Percentiles rank a stretch among this genome's conserved stretches.
These are phyloP conservation scores for Clarias platycephalus DNA, from an alignment of 2,797 vertebrate species.

Conservation along the genomic window DNA sequence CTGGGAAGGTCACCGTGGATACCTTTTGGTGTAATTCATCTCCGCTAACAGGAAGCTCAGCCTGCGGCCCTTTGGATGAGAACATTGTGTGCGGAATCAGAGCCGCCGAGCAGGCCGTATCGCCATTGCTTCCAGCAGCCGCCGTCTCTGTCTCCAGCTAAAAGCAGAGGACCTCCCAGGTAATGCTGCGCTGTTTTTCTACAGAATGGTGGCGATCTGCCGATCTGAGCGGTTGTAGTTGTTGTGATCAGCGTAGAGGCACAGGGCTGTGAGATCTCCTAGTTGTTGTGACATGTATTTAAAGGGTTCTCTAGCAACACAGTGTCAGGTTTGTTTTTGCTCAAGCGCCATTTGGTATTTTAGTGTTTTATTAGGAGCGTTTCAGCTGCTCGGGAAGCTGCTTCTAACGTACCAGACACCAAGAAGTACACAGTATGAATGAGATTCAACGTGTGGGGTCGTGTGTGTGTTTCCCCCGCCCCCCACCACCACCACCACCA, in stretches of 20 bases:
- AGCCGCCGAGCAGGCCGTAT: slow-evolving; percentile 73
- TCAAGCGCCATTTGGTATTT: slow-evolving; percentile 2
- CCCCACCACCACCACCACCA: background rate
- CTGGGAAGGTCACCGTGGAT: slow-evolving; percentile 38
- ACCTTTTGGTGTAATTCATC: slow-evolving; percentile 34
- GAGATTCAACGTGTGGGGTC: slow-evolving; percentile 23
- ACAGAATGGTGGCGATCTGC: slow-evolving; percentile 5
- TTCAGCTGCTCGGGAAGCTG: background rate
- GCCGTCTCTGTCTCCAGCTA: slow-evolving; percentile 51
- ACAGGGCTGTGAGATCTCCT: background rate
- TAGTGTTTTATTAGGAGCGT: slow-evolving; percentile 7
- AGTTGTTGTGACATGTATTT: slow-evolving; percentile 18
- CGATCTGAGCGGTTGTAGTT: background rate
- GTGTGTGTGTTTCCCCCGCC: slow-evolving; percentile 11
- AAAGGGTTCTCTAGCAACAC: slow-evolving; percentile 11
- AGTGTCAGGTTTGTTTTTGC: slow-evolving; percentile 66
- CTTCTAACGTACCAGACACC: background rate
- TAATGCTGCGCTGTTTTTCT: slow-evolving; percentile 56
- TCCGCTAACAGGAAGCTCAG: slow-evolving; percentile 48
- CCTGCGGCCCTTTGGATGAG: slow-evolving; percentile 70
- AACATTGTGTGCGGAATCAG: slow-evolving; percentile 70
- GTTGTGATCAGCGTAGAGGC: background rate
- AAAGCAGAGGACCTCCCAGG: slow-evolving; percentile 66
- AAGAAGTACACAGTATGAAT: slow-evolving; percentile 1
- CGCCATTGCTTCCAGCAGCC: slow-evolving; percentile 73